Percentiles rank a stretch among this genome's conserved stretches.
phyloP scores from a whole-genome alignment of 2,113 vertebrate species.

The Psophia crepitans region DNA sequence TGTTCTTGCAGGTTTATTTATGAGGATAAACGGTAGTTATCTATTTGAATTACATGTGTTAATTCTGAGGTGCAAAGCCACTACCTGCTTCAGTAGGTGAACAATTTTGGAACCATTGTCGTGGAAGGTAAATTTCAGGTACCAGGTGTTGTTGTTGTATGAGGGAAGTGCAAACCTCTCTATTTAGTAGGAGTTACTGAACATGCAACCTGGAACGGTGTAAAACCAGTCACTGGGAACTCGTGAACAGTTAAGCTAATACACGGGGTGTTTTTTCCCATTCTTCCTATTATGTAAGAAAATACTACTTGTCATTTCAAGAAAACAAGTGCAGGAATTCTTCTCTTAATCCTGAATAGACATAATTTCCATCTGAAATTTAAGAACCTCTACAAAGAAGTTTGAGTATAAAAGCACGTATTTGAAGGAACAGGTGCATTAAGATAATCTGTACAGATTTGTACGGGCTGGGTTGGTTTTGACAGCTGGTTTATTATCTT shows the following conservation, averaged over 20 bases:
- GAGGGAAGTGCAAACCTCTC: neutral
- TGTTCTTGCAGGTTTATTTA: neutral
- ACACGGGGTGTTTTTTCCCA: fast-evolving
- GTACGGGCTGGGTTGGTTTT: neutral
- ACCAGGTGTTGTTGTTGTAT: neutral
- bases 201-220: neutral
- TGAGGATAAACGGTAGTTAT: neutral
- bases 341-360: neutral
- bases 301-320: neutral
- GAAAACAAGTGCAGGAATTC: neutral
- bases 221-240: neutral
- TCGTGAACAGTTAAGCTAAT: neutral
- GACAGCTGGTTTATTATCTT: neutral
- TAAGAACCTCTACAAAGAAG: neutral
- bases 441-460: neutral
- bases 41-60: neutral
- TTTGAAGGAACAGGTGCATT: neutral
- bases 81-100: neutral
- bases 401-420: neutral
- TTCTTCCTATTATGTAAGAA: neutral
- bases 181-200: neutral
- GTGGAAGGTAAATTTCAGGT: neutral
- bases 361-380: neutral
- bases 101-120: neutral
- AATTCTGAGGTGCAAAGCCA: neutral